These are phyloP conservation scores for Lutra lutra DNA, from an alignment of 2,797 vertebrate genomes.

Conservation along the genomic window DNA sequence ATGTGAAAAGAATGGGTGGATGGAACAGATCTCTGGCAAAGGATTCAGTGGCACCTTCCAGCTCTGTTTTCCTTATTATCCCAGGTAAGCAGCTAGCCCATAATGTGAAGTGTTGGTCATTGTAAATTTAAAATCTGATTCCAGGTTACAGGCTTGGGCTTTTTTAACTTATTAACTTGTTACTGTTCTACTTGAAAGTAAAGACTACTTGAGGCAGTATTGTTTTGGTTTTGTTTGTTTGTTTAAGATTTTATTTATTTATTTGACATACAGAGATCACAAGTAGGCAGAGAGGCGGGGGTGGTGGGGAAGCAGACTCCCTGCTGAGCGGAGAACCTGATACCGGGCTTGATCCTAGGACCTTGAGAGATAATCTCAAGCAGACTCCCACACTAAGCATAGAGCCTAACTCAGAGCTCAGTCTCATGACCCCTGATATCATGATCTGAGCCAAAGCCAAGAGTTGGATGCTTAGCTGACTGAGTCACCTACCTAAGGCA, in stretches of 20 bases:
- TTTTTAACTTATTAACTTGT: constrained; percentile 14
- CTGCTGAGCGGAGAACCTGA: no score
- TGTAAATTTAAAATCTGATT: constrained; percentile 19
- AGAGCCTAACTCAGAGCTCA: not conserved
- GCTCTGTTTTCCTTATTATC: constrained; percentile 97
- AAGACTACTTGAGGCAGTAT: not conserved
- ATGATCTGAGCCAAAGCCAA: not conserved
- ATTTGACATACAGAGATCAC: no score
- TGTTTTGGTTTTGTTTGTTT: not conserved
- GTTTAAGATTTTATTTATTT: no score
- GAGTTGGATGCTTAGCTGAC: not conserved
- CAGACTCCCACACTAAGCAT: not conserved
- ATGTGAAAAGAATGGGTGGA: constrained; percentile 98
- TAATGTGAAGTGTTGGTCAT: not conserved
- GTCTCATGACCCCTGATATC: not conserved
- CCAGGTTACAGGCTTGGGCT: not conserved
- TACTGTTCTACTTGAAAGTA: not conserved
- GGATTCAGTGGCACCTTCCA: constrained; percentile 97
- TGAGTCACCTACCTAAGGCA: not conserved
- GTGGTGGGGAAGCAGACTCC: no score
- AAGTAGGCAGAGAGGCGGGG: no score
- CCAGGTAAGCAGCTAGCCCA: constrained; percentile 88
- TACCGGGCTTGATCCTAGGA: no score
- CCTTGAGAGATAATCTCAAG: not conserved
- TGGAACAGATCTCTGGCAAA: constrained; percentile 98